Conservation (phyloP, 2,113 vertebrate species). For the Pachyramphus minor region DNA sequence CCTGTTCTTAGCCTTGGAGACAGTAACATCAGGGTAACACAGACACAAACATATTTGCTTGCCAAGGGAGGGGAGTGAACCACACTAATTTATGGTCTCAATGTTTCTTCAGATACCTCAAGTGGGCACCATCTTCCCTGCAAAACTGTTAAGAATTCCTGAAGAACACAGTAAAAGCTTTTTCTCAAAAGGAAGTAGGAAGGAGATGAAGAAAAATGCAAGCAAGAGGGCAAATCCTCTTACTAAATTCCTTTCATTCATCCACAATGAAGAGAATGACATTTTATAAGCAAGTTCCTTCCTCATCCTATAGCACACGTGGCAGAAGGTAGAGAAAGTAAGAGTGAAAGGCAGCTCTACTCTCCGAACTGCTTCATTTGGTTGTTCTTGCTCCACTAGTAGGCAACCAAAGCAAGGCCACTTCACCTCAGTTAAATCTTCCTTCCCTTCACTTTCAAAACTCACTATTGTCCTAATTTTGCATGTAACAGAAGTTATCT, state of each 20-base stretch:
- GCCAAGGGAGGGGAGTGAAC: fast-evolving
- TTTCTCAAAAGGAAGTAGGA: neutral
- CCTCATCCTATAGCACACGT: neutral
- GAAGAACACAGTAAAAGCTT: neutral
- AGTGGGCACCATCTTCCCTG: neutral
- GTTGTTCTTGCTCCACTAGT: neutral
- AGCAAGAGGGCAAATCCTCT: neutral
- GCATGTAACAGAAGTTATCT: neutral
- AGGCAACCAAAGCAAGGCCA: neutral
- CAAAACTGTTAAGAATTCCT: neutral
- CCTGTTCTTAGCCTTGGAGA: neutral
- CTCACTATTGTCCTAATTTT: neutral
- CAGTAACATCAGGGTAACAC: neutral
- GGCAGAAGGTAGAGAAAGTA: neutral
- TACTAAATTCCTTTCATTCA: neutral
- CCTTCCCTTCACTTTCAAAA: neutral
- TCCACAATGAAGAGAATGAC: neutral
- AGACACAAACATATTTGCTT: neutral
- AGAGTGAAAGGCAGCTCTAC: neutral
- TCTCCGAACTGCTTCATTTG: neutral
- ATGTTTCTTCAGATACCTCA: neutral
- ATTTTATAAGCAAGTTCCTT: neutral
- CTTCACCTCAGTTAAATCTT: neutral
- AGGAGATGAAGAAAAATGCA: neutral
- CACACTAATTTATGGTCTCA: neutral